These are phyloP conservation scores for Rhea pennata DNA, from an alignment of 2,113 vertebrate genomes.

Conservation along the genomic window DNA sequence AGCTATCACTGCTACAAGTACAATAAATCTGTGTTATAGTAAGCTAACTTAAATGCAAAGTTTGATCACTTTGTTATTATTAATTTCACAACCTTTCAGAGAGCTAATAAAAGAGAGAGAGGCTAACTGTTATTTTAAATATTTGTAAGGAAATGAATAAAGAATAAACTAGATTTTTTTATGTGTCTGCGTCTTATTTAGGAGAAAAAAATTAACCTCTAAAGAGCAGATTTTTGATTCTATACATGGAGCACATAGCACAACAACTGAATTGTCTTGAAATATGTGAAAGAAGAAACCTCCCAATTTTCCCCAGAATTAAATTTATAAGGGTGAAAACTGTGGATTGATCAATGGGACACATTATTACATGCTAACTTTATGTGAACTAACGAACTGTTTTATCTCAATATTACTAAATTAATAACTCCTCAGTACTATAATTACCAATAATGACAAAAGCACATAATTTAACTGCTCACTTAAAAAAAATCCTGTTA, in stretches of 20 bases:
- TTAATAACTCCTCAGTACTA: slow-evolving; percentile 44
- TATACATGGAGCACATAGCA: not conserved
- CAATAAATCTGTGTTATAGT: not conserved
- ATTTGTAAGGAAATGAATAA: not conserved
- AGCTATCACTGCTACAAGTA: not conserved
- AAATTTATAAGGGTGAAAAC: not conserved
- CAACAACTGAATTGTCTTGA: not conserved
- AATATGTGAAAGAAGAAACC: not conserved
- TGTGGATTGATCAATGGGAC: not conserved
- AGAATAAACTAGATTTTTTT: not conserved
- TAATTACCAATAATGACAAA: slow-evolving; percentile 70
- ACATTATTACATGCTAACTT: slow-evolving; percentile 28
- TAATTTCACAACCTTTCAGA: not conserved
- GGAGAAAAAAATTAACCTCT: not conserved
- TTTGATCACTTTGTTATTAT: not conserved
- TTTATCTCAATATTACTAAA: slow-evolving; percentile 67
- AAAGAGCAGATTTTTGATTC: not conserved
- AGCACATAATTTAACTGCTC: slow-evolving; percentile 48
- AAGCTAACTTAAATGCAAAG: not conserved
- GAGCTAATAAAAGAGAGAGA: not conserved
- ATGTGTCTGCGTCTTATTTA: not conserved
- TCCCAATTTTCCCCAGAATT: not conserved
- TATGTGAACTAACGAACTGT: slow-evolving; percentile 58
- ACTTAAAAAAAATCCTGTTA: slow-evolving; percentile 43
- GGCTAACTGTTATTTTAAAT: not conserved